Percentiles rank a stretch among this genome's conserved stretches.
These are phyloP conservation scores for Capreolus pygargus DNA, from an alignment of 2,113 vertebrate genomes.

Conservation along the genomic window DNA sequence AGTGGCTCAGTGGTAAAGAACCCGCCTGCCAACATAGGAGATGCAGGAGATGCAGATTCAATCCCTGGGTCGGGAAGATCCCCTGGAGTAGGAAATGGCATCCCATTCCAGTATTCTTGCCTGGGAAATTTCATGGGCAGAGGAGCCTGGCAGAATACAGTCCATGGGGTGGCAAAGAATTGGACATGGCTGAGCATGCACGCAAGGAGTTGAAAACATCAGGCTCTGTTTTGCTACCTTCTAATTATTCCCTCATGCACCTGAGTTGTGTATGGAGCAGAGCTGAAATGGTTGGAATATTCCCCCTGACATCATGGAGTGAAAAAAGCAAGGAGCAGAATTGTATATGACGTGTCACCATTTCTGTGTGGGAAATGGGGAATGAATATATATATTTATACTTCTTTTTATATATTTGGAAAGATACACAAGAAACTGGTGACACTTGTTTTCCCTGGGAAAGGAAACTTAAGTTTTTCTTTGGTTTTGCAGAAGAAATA, in stretches of 20 bases:
- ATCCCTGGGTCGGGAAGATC: not conserved
- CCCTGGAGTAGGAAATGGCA: not conserved
- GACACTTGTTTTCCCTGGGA: not conserved
- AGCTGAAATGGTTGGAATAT: not conserved
- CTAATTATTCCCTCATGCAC: not conserved
- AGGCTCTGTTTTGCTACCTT: not conserved
- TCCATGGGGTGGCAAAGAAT: not conserved
- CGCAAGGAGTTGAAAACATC: not conserved
- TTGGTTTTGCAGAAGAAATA: not conserved
- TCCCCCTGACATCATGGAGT: not conserved
- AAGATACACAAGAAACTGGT: not conserved
- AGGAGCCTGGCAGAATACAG: not conserved
- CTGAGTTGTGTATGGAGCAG: not conserved
- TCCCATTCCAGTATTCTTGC: not conserved
- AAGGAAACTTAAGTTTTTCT: constrained; percentile 11
- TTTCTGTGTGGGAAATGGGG: not conserved
- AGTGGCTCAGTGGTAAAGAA: not conserved
- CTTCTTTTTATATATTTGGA: not conserved
- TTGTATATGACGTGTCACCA: not conserved
- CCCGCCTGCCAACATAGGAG: not conserved
- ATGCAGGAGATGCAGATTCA: not conserved
- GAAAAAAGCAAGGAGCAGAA: not conserved
- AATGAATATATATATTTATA: not conserved
- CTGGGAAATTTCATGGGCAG: not conserved
- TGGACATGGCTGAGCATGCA: not conserved